Conservation (phyloP, 2,113 vertebrate species). For the Protobothrops flavoviridis region DNA sequence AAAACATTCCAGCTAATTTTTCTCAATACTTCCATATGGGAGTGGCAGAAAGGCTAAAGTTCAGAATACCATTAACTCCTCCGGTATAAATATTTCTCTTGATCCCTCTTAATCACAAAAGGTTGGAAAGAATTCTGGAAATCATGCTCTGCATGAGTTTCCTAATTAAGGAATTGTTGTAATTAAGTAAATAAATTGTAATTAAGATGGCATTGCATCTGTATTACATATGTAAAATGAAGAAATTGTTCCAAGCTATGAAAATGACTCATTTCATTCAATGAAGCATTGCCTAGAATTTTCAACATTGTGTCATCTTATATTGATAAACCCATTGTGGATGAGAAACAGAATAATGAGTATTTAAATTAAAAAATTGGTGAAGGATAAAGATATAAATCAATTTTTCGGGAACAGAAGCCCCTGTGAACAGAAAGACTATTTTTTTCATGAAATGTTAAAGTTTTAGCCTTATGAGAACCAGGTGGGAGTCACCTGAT, state of each 20-base stretch:
- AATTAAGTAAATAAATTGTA: neutral
- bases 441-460: rapidly evolving
- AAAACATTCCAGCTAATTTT: neutral
- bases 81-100: neutral
- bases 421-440: neutral
- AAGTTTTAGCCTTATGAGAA: neutral
- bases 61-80: neutral
- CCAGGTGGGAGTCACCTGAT: neutral
- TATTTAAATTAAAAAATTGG: constrained; percentile 3
- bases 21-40: neutral
- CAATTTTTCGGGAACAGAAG: neutral
- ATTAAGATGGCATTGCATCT: neutral
- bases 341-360: constrained; percentile 15
- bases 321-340: neutral
- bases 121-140: neutral
- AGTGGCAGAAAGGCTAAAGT: neutral
- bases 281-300: neutral
- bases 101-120: neutral
- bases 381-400: neutral
- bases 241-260: neutral
- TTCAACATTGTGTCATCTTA: constrained; percentile 28
- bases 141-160: neutral
- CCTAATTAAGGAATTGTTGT: neutral
- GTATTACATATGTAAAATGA: neutral
- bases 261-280: neutral